Evolutionary conservation across 1,140 invertebrate genomes (phyloP), one percentile per base, ranked within the genome.

Genomic region (Achroia grisella): DNA sequence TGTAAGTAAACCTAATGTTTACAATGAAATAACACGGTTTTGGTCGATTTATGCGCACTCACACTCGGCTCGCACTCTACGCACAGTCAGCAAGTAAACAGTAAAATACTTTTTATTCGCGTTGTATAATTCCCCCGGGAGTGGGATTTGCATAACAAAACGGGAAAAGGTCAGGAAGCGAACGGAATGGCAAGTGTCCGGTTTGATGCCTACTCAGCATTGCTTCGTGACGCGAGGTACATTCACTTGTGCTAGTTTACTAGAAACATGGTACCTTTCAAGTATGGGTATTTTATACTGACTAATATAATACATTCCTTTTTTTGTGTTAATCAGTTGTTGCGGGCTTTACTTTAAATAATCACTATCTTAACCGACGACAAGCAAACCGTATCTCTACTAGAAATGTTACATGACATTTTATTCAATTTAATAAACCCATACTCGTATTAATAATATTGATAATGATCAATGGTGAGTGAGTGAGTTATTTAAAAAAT

Each of bases 151-250:
- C 78, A 82, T 82, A 85, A 82, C 75, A 79, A 71, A 84, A 71
- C 81, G 73, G 70, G 74, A 77, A 82, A 81, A 85, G 81, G 81
- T 85, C 78, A 85, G 81, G 68, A 82, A 82, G 72, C 74, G 77
- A 78, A 77, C 65, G 63, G 58, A 74, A 73, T 71, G 74, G 74
- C 73, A 84, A 82, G 74, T 75, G 78, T 79, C 78, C 68, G 63
- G 61, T 62, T 60, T 76, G 68, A 73, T 75, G 78, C 62, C 54
- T 66, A 78, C 61, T 84, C 80, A 84, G 80, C 80, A 71, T 32
- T 62, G 51, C 58, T 60, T 48, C 52, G 32, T 69, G 67, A 69
- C 43, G 40, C 50, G 53, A 47, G 27, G 60, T 28, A 28, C 50
- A 56, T 71, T 77, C 42, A 11, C 12, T 50, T 46, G 30, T 12